Evolutionary conservation across 2,888 invertebrate species (phyloP).

Genomic region (Hirtodrosophila histrioides): DNA sequence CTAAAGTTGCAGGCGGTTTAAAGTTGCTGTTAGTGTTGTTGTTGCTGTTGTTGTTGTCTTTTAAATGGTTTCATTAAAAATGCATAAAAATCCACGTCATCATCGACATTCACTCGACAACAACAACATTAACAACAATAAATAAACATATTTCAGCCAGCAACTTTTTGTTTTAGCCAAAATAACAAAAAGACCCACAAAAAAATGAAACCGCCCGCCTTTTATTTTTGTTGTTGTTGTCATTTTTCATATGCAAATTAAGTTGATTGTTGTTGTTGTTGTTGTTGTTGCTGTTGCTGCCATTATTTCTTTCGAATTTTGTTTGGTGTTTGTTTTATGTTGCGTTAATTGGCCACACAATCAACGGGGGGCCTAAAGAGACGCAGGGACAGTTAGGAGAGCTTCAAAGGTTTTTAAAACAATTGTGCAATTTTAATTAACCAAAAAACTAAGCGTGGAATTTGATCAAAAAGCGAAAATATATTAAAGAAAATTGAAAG

Average conservation of each 20-base stretch:
- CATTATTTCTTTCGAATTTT: constrained; percentile 31
- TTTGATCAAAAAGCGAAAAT: too few species aligned
- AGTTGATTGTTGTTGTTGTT: constrained; percentile 24
- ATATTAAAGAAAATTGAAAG: constrained; percentile 6
- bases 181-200: constrained; percentile 5
- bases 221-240: constrained; percentile 44
- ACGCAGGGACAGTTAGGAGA: not conserved
- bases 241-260: constrained; percentile 66
- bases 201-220: constrained; percentile 34
- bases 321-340: constrained; percentile 53
- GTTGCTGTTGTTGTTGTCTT: constrained; percentile 22
- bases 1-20: constrained; percentile 37
- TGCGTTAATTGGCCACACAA: constrained; percentile 60
- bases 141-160: constrained; percentile 19
- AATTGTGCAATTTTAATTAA: not conserved
- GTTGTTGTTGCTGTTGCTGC: constrained; percentile 30
- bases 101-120: constrained; percentile 58
- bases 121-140: constrained; percentile 15
- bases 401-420: constrained; percentile 2
- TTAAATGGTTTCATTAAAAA: constrained; percentile 72
- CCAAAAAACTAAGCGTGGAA: too few species aligned
- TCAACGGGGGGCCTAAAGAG: constrained; percentile 30
- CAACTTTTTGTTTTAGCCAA: constrained; percentile 33
- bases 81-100: constrained; percentile 58
- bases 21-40: constrained; percentile 11